Evolutionary conservation across 2,797 vertebrate genomes (phyloP), one percentile per base, ranked within the genome.

Genomic region (Galagoides demidoff): DNA sequence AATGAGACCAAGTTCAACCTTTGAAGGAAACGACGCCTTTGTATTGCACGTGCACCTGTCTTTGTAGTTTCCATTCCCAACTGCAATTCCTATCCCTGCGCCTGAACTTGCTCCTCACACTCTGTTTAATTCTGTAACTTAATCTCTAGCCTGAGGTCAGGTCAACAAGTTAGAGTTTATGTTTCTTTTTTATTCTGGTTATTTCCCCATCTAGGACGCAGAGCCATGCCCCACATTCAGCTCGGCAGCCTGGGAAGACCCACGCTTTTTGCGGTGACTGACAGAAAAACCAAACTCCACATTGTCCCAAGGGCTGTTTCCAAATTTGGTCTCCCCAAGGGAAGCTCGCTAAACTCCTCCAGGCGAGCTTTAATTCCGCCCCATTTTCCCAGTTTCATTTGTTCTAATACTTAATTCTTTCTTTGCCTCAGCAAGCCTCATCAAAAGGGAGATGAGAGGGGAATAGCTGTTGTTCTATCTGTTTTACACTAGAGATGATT

Each of bases 271-370:
- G 43, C 9, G 0, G 64, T 23, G 74, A 68, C 82, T 87, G 61
- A 59, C 90, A 93, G 92, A 94, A 79, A 88, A 93, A 64, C 71
- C 88, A 83, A 89, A 89, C 66, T n/a, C 45, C 94, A 25, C 10
- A 0, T 84, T 77, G 85, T 81, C 78, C 93, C 94, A 96, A 90
- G 94, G 88, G 96, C 78, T 95, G 39, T 78, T 96, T 96, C 95
- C 93, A 90, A 63, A 90, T 96, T 90, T 86, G 94, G 86, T 86
- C 29, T 97, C 85, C 73, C 89, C 27, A 13, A 90, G 71, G 96
- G 19, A 68, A 77, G 57, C n/a, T 23, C 29, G 1, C 83, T 43
- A 23, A 52, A 92, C 88, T 95, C 96, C 89, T 94, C 92, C 9
- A 93, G 57, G 93, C 82, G 73, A 19, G 92, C 13, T 95, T 95